Percentiles rank a stretch among this genome's conserved stretches.
Conservation (phyloP, 2,797 vertebrate genomes). For the Aldrovandia affinis region DNA sequence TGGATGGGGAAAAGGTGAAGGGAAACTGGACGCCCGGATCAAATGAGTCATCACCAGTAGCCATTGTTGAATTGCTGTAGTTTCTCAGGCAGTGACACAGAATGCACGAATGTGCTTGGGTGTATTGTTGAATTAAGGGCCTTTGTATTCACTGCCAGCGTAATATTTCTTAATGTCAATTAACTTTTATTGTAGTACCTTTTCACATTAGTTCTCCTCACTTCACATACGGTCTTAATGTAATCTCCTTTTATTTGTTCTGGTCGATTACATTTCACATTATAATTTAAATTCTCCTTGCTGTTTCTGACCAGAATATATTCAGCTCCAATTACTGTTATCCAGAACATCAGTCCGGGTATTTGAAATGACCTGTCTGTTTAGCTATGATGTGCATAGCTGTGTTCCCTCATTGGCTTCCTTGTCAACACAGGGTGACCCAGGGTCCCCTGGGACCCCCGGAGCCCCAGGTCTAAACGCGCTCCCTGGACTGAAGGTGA, state of each 20-base stretch:
- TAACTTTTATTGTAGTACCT: not conserved
- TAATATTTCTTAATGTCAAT: not conserved
- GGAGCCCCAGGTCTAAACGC: constrained; percentile 78
- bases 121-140: not conserved
- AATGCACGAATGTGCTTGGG: not conserved
- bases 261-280: not conserved
- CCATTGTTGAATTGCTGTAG: not conserved
- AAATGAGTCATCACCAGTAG: not conserved
- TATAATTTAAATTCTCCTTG: not conserved
- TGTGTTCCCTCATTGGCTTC: not conserved
- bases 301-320: not conserved
- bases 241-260: not conserved
- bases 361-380: not conserved
- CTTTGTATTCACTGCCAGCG: not conserved
- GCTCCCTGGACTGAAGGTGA: constrained; percentile 76
- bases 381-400: not conserved
- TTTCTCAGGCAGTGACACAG: not conserved
- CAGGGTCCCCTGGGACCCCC: constrained; percentile 71
- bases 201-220: not conserved
- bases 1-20: constrained; percentile 76
- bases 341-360: not conserved
- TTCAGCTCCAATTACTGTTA: not conserved
- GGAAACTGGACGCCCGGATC: not conserved
- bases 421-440: constrained; percentile 71
- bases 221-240: not conserved